Evolutionary conservation across 2,888 invertebrate genomes (phyloP).

Genomic region (Nematopogon swammerdamellus): DNA sequence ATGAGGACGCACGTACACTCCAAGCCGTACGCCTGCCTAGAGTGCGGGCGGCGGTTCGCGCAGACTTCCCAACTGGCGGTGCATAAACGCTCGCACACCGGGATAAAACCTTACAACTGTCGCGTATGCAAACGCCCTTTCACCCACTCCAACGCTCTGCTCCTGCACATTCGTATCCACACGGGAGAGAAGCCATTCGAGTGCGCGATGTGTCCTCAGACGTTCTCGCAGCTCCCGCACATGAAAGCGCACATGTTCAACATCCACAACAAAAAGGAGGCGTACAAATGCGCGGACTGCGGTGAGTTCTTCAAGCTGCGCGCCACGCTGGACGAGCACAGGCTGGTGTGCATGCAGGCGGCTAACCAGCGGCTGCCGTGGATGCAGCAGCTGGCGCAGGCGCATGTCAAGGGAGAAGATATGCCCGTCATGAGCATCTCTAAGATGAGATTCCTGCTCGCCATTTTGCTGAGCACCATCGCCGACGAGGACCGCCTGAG

Average conservation of each 20-base stretch:
- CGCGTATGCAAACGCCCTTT: constrained; percentile 77
- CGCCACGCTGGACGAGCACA: constrained; percentile 66
- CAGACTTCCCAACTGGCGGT: constrained; percentile 83
- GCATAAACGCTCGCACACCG: constrained; percentile 80
- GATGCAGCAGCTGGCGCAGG: constrained; percentile 24
- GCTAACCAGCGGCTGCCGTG: constrained; percentile 23
- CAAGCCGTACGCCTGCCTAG: constrained; percentile 73
- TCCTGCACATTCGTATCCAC: constrained; percentile 77
- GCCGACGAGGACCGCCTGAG: constrained; percentile 75
- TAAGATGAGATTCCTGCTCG: constrained; percentile 74
- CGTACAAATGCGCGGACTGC: constrained; percentile 75
- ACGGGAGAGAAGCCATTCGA: constrained; percentile 83
- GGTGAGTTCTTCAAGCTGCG: constrained; percentile 73
- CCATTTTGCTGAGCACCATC: constrained; percentile 78
- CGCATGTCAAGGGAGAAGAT: constrained; percentile 33
- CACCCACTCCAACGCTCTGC: constrained; percentile 81
- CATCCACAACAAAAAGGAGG: constrained; percentile 75
- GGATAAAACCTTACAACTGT: constrained; percentile 79
- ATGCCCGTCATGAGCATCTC: constrained; percentile 62
- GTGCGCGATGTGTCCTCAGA: constrained; percentile 66
- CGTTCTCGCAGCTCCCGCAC: constrained; percentile 81
- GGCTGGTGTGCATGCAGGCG: constrained; percentile 37
- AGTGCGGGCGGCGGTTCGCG: constrained; percentile 76
- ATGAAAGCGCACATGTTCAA: constrained; percentile 86
- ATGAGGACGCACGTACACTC: constrained; percentile 76